Percentiles rank a stretch among this genome's conserved stretches.
Conservation (phyloP, 2,888 invertebrate genomes). For the Lymantria monacha region DNA sequence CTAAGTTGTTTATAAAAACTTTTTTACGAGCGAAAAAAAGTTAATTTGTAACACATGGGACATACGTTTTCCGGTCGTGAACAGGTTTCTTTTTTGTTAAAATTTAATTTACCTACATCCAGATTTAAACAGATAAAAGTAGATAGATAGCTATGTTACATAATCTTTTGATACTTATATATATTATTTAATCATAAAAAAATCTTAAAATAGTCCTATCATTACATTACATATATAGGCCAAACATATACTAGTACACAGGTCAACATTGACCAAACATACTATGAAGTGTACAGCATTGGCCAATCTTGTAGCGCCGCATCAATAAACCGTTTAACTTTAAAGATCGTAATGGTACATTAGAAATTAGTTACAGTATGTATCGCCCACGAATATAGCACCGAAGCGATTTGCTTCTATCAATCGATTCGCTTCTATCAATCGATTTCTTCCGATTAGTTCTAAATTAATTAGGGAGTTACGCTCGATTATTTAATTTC, state of each 20-base stretch:
- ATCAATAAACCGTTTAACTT: conserved; percentile 10
- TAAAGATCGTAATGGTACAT: conserved; percentile 13
- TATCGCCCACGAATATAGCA: conserved; percentile 7
- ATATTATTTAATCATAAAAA: too few relatives aligned
- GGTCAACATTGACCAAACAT: conserved; percentile 1
- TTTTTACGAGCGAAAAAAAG: too few relatives aligned
- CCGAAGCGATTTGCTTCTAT: conserved; percentile 11
- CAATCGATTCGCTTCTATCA: conserved; percentile 10
- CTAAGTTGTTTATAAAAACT: too few relatives aligned
- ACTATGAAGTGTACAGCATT: conserved; percentile 6
- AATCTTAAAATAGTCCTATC: neutral
- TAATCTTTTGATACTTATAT: too few relatives aligned
- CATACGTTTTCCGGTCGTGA: too few relatives aligned
- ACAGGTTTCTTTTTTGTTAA: too few relatives aligned
- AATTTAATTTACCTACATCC: too few relatives aligned
- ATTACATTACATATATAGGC: neutral
- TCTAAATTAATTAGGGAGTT: conserved; percentile 7
- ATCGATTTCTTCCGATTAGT: conserved; percentile 7
- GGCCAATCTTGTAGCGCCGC: conserved; percentile 11
- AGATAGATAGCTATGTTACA: too few relatives aligned
- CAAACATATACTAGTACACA: neutral
- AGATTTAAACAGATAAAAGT: too few relatives aligned
- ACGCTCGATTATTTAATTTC: neutral
- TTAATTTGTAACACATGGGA: too few relatives aligned
- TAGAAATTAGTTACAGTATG: conserved; percentile 14